Percentiles rank a stretch among this genome's conserved stretches.
These are phyloP conservation scores for Prochilodus magdalenae DNA, from an alignment of 2,113 vertebrate genomes.

Conservation along the genomic window DNA sequence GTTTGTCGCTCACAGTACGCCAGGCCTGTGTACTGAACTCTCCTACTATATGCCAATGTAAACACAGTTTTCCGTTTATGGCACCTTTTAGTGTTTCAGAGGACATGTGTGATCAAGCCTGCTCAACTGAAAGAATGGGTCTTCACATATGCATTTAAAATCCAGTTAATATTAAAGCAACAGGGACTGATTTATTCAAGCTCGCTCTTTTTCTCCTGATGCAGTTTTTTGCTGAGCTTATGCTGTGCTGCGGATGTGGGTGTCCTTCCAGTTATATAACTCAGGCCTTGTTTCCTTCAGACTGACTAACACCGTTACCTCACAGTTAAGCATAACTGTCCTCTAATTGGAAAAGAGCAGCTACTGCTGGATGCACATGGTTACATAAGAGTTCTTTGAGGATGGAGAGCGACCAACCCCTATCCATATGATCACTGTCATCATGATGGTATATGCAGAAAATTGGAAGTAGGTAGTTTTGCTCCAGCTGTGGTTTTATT, in stretches of 20 bases:
- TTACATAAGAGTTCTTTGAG: not conserved
- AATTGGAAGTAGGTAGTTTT: too few relatives aligned
- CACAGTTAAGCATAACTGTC: not conserved
- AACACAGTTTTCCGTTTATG: not conserved
- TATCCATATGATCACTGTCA: too few relatives aligned
- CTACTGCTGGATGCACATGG: not conserved
- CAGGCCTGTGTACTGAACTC: not conserved
- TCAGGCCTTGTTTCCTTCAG: not conserved
- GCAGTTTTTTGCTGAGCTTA: not conserved
- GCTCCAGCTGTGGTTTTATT: too few relatives aligned
- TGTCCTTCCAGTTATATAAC: not conserved
- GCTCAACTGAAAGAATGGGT: not conserved
- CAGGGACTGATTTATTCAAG: not conserved
- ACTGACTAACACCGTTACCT: not conserved
- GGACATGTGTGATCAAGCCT: not conserved
- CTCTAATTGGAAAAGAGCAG: not conserved
- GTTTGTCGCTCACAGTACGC: too few relatives aligned
- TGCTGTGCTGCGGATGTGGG: not conserved
- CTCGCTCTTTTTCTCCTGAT: not conserved
- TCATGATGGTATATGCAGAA: too few relatives aligned
- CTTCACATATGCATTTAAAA: not conserved
- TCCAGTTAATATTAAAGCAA: not conserved
- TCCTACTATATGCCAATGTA: too few relatives aligned
- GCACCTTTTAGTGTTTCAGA: not conserved
- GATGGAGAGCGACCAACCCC: not conserved